Evolutionary conservation across 2,888 invertebrate genomes (phyloP), one percentile per base, ranked within the genome.

Genomic region (Sussaba pulchella): DNA sequence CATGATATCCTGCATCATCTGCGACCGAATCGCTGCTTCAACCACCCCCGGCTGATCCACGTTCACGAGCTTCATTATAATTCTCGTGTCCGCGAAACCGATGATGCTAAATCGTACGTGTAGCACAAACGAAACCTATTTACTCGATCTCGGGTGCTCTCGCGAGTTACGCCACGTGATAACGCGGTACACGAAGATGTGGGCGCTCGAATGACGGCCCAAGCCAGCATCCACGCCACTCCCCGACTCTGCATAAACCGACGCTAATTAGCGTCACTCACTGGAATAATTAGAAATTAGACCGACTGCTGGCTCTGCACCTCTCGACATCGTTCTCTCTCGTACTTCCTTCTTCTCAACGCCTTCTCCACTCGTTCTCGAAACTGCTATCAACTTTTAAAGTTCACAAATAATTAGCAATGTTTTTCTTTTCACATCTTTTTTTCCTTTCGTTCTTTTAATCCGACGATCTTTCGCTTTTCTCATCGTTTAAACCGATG

Each of bases 241-340:
- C 26, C 2, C 14, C 41, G 5, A 10, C 2, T 61, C 14, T 73
- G n/a, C n/a, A 64, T 41, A 66, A 85, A 87, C 82, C 84, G 83
- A 86, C 85, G 86, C 87, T 88, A 88, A 89, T 89, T 88, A 88
- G 88, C 88, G 84, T 82, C 87, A 87, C 83, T 86, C 86, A 84
- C 82, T 83, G 87, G 87, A 89, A 88, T 88, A 89, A 88, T 88
- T 88, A 87, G 87, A 88, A 88, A 88, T 88, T 87, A 87, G 87
- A 85, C 85, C 83, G 82, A 85, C 82, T 82, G 82, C 83, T 45
- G 54, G 70, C 70, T 70, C 36, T 21, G 72, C 52, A 47, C 41
- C 61, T 72, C 61, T 72, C 41, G 50, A 63, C 59, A 75, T 54
- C 66, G 57, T 14, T 19, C 45, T 54, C 70, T 9, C 43, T 69